Evolutionary conservation across 2,113 vertebrate genomes (phyloP).

Genomic region (Tychaedon coryphoeus): DNA sequence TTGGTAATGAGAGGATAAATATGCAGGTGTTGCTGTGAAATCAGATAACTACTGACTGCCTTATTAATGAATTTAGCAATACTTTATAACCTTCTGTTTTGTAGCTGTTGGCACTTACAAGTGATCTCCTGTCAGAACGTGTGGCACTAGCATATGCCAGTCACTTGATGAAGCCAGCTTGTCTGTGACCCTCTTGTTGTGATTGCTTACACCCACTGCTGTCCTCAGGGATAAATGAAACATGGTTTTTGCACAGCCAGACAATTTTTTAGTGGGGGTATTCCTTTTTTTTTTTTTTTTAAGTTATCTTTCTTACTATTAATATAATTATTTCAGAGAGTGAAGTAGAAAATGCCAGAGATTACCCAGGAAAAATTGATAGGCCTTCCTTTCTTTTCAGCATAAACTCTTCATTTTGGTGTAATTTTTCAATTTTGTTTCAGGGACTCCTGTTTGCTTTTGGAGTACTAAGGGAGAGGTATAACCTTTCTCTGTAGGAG

Average conservation of each 20-base stretch:
- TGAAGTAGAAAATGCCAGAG: not conserved
- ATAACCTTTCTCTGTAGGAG: not conserved
- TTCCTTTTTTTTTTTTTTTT: not conserved
- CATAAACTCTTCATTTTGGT: not conserved
- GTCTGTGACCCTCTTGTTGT: conserved; percentile 57
- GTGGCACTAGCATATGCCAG: conserved; percentile 68
- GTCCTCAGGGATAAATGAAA: not conserved
- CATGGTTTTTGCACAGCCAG: not conserved
- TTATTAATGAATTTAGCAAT: conserved; percentile 82
- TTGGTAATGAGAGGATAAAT: conserved; percentile 83
- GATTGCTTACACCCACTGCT: conserved; percentile 42
- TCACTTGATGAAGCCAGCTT: conserved; percentile 58
- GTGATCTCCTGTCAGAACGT: conserved; percentile 73
- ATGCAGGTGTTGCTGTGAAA: conserved; percentile 85
- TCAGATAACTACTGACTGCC: conserved; percentile 79
- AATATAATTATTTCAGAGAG: not conserved
- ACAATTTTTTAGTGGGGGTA: conserved; percentile 3
- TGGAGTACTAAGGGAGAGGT: not conserved
- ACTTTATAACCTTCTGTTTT: conserved; percentile 70
- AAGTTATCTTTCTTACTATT: not conserved
- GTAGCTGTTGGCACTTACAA: conserved; percentile 72
- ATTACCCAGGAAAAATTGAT: not conserved
- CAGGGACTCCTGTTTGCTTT: not conserved
- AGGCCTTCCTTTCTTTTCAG: not conserved
- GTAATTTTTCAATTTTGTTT: not conserved